phyloP scores from a whole-genome alignment of 2,113 vertebrate species.

The Psilopogon haemacephalus region DNA sequence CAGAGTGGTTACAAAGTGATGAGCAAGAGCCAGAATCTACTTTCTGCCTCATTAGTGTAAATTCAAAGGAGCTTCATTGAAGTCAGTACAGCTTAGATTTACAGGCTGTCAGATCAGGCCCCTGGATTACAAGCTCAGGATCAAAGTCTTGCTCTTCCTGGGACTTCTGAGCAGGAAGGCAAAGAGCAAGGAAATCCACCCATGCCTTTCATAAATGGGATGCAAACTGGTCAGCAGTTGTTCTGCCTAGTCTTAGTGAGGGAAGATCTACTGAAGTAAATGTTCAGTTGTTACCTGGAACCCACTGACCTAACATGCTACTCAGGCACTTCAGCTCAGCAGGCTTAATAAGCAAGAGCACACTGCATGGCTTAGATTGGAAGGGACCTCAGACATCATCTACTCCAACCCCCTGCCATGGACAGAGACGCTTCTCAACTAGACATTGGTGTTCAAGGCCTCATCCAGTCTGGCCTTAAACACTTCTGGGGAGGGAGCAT shows the following conservation, averaged over 20 bases:
- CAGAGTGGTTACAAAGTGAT: slow-evolving; percentile 25
- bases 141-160: not conserved
- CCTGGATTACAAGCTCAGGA: not conserved
- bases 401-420: too few species aligned
- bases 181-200: not conserved
- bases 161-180: not conserved
- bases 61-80: slow-evolving; percentile 35
- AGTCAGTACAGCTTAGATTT: slow-evolving; percentile 10
- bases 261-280: not conserved
- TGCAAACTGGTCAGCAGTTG: not conserved
- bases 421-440: too few species aligned
- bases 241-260: not conserved
- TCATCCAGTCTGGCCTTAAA: too few species aligned
- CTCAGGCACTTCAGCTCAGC: not conserved
- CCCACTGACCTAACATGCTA: not conserved
- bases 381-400: too few species aligned
- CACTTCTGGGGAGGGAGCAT: too few species aligned
- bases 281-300: not conserved
- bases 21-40: slow-evolving; percentile 30
- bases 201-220: not conserved
- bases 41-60: slow-evolving; percentile 57
- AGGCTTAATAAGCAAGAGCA: not conserved
- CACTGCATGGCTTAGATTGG: too few species aligned
- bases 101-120: not conserved
- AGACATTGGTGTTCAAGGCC: too few species aligned